These are phyloP conservation scores for Caenorhabditis tropicalis DNA, from an alignment of 1,140 invertebrate genomes.

Conservation along the genomic window DNA sequence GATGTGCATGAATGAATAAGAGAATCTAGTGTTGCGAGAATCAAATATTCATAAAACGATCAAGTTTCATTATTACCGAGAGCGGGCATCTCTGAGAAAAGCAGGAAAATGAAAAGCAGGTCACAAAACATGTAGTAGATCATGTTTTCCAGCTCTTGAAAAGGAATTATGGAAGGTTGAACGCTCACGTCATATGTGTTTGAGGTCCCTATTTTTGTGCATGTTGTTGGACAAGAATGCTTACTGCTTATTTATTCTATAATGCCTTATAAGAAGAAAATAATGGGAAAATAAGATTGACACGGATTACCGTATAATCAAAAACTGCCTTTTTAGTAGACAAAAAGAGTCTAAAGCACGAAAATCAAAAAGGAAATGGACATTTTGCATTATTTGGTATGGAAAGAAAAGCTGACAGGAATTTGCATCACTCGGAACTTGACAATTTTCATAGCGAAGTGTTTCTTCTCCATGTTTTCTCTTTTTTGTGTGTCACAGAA, in stretches of 20 bases:
- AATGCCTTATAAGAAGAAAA: too few relatives aligned
- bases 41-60: constrained; percentile 43
- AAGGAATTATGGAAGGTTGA: constrained; percentile 18
- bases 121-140: constrained; percentile 6
- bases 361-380: constrained; percentile 26
- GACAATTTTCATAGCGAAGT: constrained; percentile 40
- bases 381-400: neutral
- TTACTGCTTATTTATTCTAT: too few relatives aligned
- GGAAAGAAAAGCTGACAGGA: neutral
- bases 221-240: neutral
- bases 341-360: neutral
- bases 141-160: constrained; percentile 36
- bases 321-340: neutral
- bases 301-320: too few relatives aligned
- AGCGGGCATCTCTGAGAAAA: neutral
- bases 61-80: constrained; percentile 39
- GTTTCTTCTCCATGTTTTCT: neutral
- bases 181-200: constrained; percentile 10
- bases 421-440: constrained; percentile 42
- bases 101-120: neutral
- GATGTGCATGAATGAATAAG: neutral
- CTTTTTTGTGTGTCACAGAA: neutral
- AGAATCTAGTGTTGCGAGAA: constrained; percentile 13
- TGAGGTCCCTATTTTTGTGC: too few relatives aligned
- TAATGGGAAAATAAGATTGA: too few relatives aligned